These are phyloP conservation scores for Argyrosomus regius DNA, from an alignment of 2,797 vertebrate genomes.

Conservation along the genomic window DNA sequence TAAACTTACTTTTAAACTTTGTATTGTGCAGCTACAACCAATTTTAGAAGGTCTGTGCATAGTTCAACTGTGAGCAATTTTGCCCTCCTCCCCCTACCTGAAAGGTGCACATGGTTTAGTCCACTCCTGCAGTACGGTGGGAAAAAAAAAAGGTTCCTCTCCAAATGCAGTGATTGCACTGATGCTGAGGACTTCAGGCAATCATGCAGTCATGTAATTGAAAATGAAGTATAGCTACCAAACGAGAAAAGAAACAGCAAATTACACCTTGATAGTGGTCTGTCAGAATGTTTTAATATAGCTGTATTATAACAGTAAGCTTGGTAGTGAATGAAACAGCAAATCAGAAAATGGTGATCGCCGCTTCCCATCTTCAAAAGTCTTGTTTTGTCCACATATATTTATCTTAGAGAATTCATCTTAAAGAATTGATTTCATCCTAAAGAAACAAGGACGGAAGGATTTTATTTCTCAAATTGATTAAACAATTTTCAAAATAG, in stretches of 20 bases:
- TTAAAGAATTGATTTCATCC: too few species aligned
- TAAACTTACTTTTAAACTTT: too few species aligned
- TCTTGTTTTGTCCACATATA: too few species aligned
- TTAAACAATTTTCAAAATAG: too few species aligned
- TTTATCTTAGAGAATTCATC: too few species aligned
- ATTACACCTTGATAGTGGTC: neutral
- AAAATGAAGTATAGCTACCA: neutral
- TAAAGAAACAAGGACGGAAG: too few species aligned
- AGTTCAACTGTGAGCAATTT: neutral
- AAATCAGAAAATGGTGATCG: too few species aligned
- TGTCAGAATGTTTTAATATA: neutral
- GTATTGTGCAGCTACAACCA: neutral
- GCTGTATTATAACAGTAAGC: too few species aligned
- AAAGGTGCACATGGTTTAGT: neutral
- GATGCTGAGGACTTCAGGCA: neutral
- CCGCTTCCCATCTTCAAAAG: too few species aligned
- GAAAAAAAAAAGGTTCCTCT: neutral
- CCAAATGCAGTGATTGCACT: neutral
- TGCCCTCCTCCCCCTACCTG: neutral
- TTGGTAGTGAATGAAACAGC: neutral
- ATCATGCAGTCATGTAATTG: neutral
- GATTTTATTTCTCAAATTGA: too few species aligned
- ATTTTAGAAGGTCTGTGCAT: neutral
- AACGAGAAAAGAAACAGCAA: neutral
- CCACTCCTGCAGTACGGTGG: neutral